phyloP scores from a whole-genome alignment of 1,140 invertebrate genomes.

The Drosophila arizonae region DNA sequence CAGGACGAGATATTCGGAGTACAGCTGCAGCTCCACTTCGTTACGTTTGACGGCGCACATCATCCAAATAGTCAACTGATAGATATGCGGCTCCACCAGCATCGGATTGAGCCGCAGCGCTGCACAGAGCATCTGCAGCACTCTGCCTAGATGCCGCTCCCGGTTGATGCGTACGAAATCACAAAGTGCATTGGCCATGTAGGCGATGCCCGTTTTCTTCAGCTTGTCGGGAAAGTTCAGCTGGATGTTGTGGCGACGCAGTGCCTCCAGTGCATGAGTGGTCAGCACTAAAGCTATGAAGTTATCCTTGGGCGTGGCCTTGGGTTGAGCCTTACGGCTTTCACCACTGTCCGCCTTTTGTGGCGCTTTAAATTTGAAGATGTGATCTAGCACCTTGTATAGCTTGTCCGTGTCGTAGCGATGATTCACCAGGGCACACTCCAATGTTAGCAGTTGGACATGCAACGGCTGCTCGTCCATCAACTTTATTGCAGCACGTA shows the following conservation, averaged over 20 bases:
- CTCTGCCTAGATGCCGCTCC: constrained; percentile 30
- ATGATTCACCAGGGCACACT: constrained; percentile 32
- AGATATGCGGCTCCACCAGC: constrained; percentile 66
- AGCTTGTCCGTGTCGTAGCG: not conserved
- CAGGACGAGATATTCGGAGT: constrained; percentile 62
- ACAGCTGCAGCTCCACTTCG: constrained; percentile 44
- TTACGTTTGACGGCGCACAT: constrained; percentile 47
- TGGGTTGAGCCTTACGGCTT: no score
- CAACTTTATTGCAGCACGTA: fast-evolving
- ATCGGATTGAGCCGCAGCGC: constrained; percentile 73
- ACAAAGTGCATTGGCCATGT: constrained; percentile 26
- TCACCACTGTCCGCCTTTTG: not conserved
- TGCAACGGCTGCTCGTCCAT: constrained; percentile 22
- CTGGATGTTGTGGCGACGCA: constrained; percentile 61
- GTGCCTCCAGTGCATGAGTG: constrained; percentile 49
- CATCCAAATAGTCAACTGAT: constrained; percentile 69
- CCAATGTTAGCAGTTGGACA: constrained; percentile 48
- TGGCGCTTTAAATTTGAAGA: not conserved
- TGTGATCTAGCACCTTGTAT: not conserved
- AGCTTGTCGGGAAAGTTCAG: constrained; percentile 37
- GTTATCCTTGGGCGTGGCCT: not conserved
- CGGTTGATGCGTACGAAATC: constrained; percentile 5
- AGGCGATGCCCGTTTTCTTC: constrained; percentile 1
- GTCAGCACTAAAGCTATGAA: constrained; percentile 12
- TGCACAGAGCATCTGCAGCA: constrained; percentile 59